A percentile compares a stretch with the other conserved stretches of the same genome.
Evolutionary conservation across 2,797 vertebrate species (phyloP).

Genomic region (Dallia pectoralis): DNA sequence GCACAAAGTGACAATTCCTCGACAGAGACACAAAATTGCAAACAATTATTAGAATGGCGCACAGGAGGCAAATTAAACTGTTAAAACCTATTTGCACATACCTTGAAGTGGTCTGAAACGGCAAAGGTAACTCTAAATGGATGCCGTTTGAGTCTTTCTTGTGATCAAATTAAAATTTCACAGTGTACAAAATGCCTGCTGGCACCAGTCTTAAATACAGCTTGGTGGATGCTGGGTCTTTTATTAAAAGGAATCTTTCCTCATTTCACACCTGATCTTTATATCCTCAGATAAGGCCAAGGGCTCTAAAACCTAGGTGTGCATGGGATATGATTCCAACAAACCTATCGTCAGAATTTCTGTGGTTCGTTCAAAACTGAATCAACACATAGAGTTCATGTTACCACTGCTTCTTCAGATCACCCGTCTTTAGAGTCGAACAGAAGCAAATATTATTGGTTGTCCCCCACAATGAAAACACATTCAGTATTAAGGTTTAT

Average conservation of each 20-base stretch:
- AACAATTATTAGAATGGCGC: background rate
- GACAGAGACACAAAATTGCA: background rate
- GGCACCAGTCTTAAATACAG: constrained; percentile 9
- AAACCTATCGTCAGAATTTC: too few species aligned
- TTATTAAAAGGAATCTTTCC: constrained; percentile 16
- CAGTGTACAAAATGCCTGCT: background rate
- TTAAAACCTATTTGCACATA: background rate
- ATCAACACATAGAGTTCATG: background rate
- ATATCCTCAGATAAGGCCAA: constrained; percentile 13
- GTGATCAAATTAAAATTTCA: constrained; percentile 15
- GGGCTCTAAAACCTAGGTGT: background rate
- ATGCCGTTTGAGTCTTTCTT: constrained; percentile 5
- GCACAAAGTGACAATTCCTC: constrained; percentile 4
- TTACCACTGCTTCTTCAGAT: background rate
- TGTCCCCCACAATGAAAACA: too few species aligned
- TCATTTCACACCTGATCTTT: constrained; percentile 28
- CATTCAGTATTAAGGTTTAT: too few species aligned
- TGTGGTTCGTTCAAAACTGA: background rate
- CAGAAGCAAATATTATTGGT: too few species aligned
- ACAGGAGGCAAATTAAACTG: background rate
- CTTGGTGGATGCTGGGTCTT: constrained; percentile 10
- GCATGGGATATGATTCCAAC: background rate
- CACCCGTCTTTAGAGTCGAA: too few species aligned
- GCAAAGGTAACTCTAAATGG: background rate
- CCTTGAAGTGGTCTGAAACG: background rate